Conservation (phyloP, 2,888 invertebrate genomes). For the Argyresthia albistria region DNA sequence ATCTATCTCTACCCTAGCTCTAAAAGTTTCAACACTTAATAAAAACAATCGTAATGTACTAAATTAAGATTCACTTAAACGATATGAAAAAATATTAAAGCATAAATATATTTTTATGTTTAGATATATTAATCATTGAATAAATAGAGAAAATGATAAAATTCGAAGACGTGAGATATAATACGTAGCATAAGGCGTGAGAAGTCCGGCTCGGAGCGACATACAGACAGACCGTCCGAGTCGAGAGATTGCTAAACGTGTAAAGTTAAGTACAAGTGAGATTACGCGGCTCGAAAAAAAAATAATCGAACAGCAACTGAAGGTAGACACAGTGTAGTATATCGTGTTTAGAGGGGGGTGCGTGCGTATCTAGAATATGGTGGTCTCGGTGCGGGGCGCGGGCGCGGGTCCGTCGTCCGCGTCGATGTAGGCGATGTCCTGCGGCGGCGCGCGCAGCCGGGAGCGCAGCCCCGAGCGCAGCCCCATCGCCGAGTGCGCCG, state of each 20-base stretch:
- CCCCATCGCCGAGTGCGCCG: constrained; percentile 97
- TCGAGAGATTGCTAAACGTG: neutral
- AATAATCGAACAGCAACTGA: neutral
- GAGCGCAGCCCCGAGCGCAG: constrained; percentile 93
- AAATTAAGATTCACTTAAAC: constrained; percentile 29
- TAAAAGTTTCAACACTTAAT: constrained; percentile 55
- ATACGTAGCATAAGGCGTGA: no score
- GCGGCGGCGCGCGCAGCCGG: constrained; percentile 80
- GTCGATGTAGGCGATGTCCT: constrained; percentile 89
- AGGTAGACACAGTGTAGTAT: constrained; percentile 3
- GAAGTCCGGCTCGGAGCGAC: neutral
- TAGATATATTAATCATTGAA: neutral
- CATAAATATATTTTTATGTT: constrained; percentile 10
- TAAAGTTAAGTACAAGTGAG: neutral
- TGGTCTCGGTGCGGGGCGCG: constrained; percentile 18
- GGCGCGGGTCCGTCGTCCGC: constrained; percentile 70
- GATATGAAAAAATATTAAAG: constrained; percentile 7
- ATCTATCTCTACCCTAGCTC: constrained; percentile 40
- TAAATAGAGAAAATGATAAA: neutral
- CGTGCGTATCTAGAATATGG: constrained; percentile 12
- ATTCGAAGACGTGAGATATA: neutral
- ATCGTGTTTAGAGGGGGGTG: constrained; percentile 54
- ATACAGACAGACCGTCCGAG: neutral
- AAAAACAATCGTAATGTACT: constrained; percentile 29
- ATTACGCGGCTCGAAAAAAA: neutral